phyloP scores from a whole-genome alignment of 2,113 vertebrate species.

The Rynchops niger region DNA sequence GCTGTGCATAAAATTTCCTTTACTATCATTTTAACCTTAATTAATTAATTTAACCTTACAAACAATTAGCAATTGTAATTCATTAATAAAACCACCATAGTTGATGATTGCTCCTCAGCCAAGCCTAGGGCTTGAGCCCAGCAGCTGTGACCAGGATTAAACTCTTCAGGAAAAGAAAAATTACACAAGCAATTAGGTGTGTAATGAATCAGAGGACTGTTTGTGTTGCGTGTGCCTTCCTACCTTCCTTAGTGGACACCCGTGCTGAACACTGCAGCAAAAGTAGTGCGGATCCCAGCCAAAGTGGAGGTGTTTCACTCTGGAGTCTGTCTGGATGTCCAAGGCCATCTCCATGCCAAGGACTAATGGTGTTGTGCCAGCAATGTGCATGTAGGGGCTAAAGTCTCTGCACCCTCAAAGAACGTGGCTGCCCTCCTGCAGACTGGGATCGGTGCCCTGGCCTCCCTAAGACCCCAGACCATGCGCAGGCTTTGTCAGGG shows the following conservation, averaged over 20 bases:
- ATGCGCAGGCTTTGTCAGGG: not conserved
- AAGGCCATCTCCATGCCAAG: not conserved
- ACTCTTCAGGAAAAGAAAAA: not conserved
- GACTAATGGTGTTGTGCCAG: fast-evolving
- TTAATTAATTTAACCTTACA: not conserved
- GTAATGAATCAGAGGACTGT: not conserved
- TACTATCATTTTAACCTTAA: not conserved
- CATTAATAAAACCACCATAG: not conserved
- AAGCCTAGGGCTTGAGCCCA: not conserved
- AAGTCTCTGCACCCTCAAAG: not conserved
- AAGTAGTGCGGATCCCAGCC: not conserved
- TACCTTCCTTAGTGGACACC: not conserved
- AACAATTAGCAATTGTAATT: not conserved
- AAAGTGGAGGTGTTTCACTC: not conserved
- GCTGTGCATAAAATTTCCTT: not conserved
- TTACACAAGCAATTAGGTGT: not conserved
- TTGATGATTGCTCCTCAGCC: not conserved
- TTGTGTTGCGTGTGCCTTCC: not conserved
- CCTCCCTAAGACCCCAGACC: not conserved
- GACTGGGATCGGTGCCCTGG: not conserved
- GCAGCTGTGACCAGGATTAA: not conserved
- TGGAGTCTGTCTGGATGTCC: not conserved
- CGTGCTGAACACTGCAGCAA: not conserved
- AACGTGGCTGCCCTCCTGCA: not conserved
- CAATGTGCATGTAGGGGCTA: fast-evolving